Evolutionary conservation across 2,113 vertebrate species (phyloP).

Genomic region (Corythornis cristatus): DNA sequence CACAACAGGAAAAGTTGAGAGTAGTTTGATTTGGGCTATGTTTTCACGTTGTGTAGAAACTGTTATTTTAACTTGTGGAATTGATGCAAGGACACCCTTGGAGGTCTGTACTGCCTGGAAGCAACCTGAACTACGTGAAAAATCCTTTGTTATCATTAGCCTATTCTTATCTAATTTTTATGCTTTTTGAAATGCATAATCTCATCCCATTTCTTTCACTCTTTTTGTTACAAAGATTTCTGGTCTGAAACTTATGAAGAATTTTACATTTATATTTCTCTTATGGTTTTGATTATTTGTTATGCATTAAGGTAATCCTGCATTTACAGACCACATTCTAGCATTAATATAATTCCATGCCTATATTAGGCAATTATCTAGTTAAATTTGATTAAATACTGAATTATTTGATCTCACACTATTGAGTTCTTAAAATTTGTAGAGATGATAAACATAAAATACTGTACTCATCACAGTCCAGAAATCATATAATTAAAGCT

Average conservation of each 20-base stretch:
- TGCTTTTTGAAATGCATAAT: not conserved
- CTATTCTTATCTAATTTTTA: not conserved
- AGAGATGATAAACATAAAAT: not conserved
- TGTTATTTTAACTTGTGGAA: not conserved
- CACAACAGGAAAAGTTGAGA: not conserved
- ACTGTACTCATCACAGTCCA: not conserved
- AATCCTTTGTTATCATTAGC: not conserved
- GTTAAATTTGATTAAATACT: not conserved
- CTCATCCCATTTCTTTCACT: not conserved
- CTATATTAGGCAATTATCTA: constrained; percentile 11
- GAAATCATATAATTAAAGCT: not conserved
- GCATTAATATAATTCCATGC: constrained; percentile 3
- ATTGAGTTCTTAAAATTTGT: not conserved
- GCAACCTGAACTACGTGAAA: fast-evolving
- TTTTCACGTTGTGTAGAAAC: not conserved
- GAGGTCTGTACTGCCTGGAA: not conserved
- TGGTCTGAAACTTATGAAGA: not conserved
- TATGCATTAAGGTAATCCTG: not conserved
- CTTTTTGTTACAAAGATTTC: not conserved
- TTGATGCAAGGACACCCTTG: not conserved
- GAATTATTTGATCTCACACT: constrained; percentile 6
- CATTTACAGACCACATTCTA: constrained; percentile 10
- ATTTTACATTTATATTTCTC: not conserved
- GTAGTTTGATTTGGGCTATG: not conserved
- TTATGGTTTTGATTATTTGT: not conserved